phyloP scores from a whole-genome alignment of 2,888 invertebrate genomes.

The Euzophera pinguis region DNA sequence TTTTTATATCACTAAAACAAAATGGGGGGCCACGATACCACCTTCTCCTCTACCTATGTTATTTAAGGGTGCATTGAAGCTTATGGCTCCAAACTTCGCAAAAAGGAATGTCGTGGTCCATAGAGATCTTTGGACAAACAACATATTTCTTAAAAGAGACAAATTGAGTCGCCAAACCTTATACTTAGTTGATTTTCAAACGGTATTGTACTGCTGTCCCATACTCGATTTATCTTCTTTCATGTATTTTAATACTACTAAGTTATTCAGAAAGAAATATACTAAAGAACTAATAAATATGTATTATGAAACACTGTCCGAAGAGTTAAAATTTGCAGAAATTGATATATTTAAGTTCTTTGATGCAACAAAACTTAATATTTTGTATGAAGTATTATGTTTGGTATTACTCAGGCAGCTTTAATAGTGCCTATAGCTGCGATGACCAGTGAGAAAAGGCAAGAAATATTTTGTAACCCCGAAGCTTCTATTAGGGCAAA shows the following conservation, averaged over 20 bases:
- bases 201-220: slow-evolving; percentile 83
- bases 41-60: too few relatives aligned
- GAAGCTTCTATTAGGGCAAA: slow-evolving; percentile 37
- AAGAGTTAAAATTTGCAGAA: slow-evolving; percentile 53
- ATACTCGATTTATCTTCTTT: slow-evolving; percentile 81
- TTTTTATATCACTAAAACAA: too few relatives aligned
- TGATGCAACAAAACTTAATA: slow-evolving; percentile 31
- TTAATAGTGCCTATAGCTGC: slow-evolving; percentile 52
- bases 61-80: slow-evolving; percentile 39
- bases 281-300: slow-evolving; percentile 64
- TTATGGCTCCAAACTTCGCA: slow-evolving; percentile 57
- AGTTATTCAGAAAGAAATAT: slow-evolving; percentile 58
- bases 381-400: slow-evolving; percentile 50
- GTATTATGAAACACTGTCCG: slow-evolving; percentile 73
- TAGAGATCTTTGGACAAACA: slow-evolving; percentile 82
- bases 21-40: too few relatives aligned
- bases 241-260: slow-evolving; percentile 76
- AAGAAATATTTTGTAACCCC: slow-evolving; percentile 46
- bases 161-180: slow-evolving; percentile 61
- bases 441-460: slow-evolving; percentile 41
- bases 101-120: slow-evolving; percentile 78
- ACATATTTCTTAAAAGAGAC: slow-evolving; percentile 72
- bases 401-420: slow-evolving; percentile 59
- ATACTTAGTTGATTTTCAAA: slow-evolving; percentile 85
- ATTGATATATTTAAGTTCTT: slow-evolving; percentile 40